phyloP scores from a whole-genome alignment of 2,888 invertebrate genomes.

The Apamea monoglypha region DNA sequence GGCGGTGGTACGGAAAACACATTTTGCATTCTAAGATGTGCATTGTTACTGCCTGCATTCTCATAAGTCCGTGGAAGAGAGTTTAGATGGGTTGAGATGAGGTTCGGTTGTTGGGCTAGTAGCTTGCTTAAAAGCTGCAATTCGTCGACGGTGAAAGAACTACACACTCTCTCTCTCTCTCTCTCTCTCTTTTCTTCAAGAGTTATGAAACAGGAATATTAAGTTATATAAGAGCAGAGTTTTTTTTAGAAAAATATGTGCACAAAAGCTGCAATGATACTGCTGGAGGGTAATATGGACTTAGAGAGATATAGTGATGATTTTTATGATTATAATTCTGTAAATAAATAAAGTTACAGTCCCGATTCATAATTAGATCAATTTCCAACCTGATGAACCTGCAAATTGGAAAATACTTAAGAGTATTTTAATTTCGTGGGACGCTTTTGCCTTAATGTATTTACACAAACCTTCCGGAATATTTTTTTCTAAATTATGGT shows the following conservation, averaged over 20 bases:
- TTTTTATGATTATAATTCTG: too few species aligned
- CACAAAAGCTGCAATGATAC: too few species aligned
- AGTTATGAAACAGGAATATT: too few species aligned
- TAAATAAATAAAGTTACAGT: too few species aligned
- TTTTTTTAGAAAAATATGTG: too few species aligned
- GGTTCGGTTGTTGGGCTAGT: neutral
- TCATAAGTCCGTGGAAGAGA: neutral
- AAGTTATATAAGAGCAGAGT: neutral
- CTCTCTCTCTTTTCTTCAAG: neutral
- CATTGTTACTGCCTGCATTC: constrained; percentile 31
- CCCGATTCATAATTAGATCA: too few species aligned
- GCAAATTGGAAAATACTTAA: too few species aligned
- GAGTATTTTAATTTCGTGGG: too few species aligned
- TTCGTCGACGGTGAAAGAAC: neutral
- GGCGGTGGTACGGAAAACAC: neutral
- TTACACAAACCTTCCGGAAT: neutral
- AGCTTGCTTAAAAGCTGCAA: neutral
- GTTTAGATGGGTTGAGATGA: constrained; percentile 3
- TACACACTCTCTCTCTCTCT: neutral
- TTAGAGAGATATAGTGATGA: too few species aligned
- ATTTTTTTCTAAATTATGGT: neutral
- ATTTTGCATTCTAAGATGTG: constrained; percentile 39
- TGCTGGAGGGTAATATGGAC: too few species aligned
- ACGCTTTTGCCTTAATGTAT: too few species aligned
- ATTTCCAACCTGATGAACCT: too few species aligned